These are phyloP conservation scores for Ridgeia piscesae DNA, from an alignment of 1,140 invertebrate genomes.

Conservation along the genomic window DNA sequence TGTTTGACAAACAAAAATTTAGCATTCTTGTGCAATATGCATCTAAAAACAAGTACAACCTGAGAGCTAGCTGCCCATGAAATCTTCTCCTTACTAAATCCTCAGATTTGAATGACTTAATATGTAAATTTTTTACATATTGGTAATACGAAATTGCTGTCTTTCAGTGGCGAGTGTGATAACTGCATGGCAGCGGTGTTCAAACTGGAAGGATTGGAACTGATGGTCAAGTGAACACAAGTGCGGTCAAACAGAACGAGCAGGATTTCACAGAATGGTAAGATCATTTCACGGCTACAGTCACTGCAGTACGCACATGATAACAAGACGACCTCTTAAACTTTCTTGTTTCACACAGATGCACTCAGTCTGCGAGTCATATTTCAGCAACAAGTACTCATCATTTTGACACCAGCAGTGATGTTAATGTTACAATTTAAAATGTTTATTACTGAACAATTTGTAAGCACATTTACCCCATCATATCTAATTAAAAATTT, in stretches of 20 bases:
- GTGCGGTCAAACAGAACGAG: no score
- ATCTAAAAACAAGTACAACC: no score
- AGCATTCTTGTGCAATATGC: background rate
- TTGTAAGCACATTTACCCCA: background rate
- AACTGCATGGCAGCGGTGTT: no score
- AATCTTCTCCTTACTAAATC: no score
- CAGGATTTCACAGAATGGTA: background rate
- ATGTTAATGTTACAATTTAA: background rate
- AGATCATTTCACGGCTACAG: background rate
- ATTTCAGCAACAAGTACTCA: no score
- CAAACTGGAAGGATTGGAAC: no score
- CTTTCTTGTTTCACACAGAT: background rate
- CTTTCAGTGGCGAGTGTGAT: no score
- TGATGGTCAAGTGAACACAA: no score
- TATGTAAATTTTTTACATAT: no score
- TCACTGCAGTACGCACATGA: background rate
- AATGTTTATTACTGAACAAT: background rate
- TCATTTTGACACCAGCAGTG: background rate
- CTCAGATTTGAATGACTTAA: no score
- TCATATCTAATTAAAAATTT: background rate
- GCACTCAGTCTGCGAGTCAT: background rate
- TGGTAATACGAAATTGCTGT: no score
- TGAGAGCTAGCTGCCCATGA: no score
- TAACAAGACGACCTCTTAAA: background rate
- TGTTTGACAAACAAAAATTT: background rate